These are phyloP conservation scores for Balanococcus diminutus DNA, from an alignment of 2,888 invertebrate genomes.

Conservation along the genomic window DNA sequence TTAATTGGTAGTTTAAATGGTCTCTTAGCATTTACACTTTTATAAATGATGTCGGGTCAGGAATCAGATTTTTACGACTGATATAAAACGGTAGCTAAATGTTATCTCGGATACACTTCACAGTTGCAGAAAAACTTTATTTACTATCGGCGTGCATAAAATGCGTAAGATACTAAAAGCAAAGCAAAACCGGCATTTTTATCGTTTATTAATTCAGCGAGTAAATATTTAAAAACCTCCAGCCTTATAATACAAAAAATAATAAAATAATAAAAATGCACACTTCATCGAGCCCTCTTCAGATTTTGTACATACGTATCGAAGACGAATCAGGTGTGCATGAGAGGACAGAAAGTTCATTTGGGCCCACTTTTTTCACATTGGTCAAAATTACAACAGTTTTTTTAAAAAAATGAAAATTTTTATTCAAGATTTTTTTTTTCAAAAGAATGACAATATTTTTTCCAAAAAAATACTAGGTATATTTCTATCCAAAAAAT, in stretches of 20 bases:
- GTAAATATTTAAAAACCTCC: conserved; percentile 15
- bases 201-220: conserved; percentile 37
- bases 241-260: neutral
- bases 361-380: neutral
- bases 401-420: too few relatives aligned
- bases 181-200: conserved; percentile 15
- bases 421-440: too few relatives aligned
- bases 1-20: conserved; percentile 35
- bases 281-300: neutral
- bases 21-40: conserved; percentile 21
- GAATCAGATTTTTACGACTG: conserved; percentile 22
- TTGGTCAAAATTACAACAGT: too few relatives aligned
- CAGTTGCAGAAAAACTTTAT: conserved; percentile 15
- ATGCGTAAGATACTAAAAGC: neutral
- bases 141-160: conserved; percentile 1
- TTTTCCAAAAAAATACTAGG: too few relatives aligned
- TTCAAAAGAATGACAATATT: too few relatives aligned
- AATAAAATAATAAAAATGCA: too few relatives aligned
- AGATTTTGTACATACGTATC: neutral
- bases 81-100: conserved; percentile 37
- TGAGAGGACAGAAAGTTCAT: neutral
- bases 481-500: too few relatives aligned
- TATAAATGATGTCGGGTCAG: conserved; percentile 36
- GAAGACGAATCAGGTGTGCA: neutral
- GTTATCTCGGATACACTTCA: neutral